Evolutionary conservation across 2,888 invertebrate genomes (phyloP).

Genomic region (Disparrhopalites patrizii): DNA sequence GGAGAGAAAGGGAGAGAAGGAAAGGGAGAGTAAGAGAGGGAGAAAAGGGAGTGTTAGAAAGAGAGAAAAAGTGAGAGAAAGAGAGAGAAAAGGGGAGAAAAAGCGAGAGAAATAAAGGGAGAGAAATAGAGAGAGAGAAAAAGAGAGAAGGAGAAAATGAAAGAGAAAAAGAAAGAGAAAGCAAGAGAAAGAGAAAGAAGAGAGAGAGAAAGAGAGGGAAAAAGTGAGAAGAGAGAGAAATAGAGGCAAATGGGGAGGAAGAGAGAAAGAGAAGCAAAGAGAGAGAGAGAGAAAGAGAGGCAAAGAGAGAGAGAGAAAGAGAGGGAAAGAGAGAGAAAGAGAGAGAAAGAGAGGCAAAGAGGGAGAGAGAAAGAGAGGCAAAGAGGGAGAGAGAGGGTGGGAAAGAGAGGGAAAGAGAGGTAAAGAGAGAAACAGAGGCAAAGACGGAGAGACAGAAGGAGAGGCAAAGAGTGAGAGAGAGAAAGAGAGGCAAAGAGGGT

Average conservation of each 20-base stretch:
- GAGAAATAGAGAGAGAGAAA: no score
- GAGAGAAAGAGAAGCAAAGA: no score
- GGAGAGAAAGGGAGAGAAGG: neutral
- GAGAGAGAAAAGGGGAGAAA: no score
- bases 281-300: no score
- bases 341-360: neutral
- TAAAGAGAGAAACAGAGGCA: neutral
- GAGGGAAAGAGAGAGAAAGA: neutral
- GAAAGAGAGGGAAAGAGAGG: neutral
- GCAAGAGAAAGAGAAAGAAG: neutral
- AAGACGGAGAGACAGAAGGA: neutral
- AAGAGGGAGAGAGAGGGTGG: neutral
- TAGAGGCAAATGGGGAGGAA: no score
- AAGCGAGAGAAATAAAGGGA: no score
- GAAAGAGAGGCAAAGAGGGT: neutral
- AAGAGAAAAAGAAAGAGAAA: neutral
- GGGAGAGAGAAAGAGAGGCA: no score
- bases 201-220: no score
- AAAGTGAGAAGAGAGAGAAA: no score
- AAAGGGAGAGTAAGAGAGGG: neutral
- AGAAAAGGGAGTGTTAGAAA: neutral
- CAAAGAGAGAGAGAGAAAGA: neutral
- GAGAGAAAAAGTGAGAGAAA: no score
- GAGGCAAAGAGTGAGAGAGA: neutral
- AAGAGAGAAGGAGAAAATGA: neutral